phyloP scores from a whole-genome alignment of 2,797 vertebrate genomes.

The Sciaenops ocellatus region DNA sequence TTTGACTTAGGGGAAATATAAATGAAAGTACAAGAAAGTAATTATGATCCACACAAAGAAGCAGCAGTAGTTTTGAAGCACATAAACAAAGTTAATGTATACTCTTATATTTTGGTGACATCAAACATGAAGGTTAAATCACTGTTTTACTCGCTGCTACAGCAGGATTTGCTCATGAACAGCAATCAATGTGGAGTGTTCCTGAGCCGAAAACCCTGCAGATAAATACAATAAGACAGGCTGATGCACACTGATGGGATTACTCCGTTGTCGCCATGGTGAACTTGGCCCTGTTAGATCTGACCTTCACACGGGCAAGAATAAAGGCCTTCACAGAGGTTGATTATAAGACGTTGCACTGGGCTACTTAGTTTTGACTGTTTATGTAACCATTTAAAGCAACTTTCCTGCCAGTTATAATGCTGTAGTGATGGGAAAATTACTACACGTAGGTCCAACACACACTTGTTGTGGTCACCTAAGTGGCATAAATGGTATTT shows the following conservation, averaged over 20 bases:
- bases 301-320: constrained; percentile 70
- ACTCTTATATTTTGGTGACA: constrained; percentile 10
- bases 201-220: constrained; percentile 67
- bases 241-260: constrained; percentile 80
- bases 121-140: constrained; percentile 43
- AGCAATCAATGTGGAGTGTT: constrained; percentile 72
- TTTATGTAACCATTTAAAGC: not conserved
- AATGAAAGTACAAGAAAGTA: constrained; percentile 8
- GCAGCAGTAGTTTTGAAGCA: not conserved
- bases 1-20: not conserved
- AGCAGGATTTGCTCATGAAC: constrained; percentile 59
- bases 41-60: constrained; percentile 7
- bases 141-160: constrained; percentile 51
- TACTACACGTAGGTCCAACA: no score
- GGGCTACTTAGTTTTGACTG: constrained; percentile 20
- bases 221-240: constrained; percentile 76
- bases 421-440: not conserved
- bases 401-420: not conserved
- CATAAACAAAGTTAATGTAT: not conserved
- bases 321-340: constrained; percentile 54
- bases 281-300: constrained; percentile 69
- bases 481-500: no score
- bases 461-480: no score
- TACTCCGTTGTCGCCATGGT: constrained; percentile 73
- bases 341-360: constrained; percentile 41